Evolutionary conservation across 2,113 vertebrate genomes (phyloP), one percentile per base, ranked within the genome.

Genomic region (Heptranchias perlo): DNA sequence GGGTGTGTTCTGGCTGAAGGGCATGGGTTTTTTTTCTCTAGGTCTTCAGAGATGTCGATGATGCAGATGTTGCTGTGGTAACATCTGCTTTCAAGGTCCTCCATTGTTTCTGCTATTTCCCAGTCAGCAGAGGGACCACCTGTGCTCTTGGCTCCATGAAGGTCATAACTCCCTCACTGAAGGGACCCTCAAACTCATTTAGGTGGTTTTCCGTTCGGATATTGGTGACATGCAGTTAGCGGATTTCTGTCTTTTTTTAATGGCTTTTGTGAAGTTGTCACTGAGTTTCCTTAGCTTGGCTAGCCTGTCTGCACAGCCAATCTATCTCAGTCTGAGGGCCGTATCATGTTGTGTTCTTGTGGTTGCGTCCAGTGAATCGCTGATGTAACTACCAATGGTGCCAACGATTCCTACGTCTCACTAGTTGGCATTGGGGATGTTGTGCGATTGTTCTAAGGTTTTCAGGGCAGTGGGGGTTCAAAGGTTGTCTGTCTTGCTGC

Each of bases 11-110:
- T 93, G 58, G 58, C 89, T 14, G 89, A 93, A 61, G 58, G 89
- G 54, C 89, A 62, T 62, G 14, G 58, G 35, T 23, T 39, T 93
- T 93, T 93, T 93, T 62, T 23, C 58, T 62, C 89, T 62, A 21
- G 31, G 58, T 93, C 58, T 93, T 93, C 35, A 44, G 89, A 62
- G 14, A 62, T 8, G 89, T 39, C 35, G 8, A 93, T 62, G 39
- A 31, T 39, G 89, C 89, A 93, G 54, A 93, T 93, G 89, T 93
- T 93, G 58, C 21, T 39, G 35, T 47, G 58, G 89, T 93, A 93
- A 62, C 89, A 21, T 23, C 35, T 21, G 58, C 89, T 93, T 58
- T 62, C 89, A 93, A 62, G 58, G 58, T n/a, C 16, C 89, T 62
- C 35, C 64, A 93, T 93, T 93, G 89, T 93, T 62, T 18, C 58